Evolutionary conservation across 2,113 vertebrate genomes (phyloP), one percentile per base, ranked within the genome.

Genomic region (Heloderma charlesbogerti): DNA sequence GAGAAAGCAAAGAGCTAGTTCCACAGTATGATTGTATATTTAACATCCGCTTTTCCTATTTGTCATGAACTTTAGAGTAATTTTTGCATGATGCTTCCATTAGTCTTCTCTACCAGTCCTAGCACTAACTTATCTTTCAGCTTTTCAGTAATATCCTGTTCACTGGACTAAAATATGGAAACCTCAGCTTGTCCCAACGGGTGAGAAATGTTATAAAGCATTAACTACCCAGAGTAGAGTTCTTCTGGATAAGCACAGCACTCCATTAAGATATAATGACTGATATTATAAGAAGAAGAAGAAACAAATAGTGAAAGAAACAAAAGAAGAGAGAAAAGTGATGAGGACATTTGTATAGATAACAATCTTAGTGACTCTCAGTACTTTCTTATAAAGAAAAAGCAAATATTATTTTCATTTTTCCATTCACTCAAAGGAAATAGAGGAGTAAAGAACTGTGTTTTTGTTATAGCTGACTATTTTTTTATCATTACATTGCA

Each of bases 241-340:
- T n/a, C 74, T 57, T 20, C 27, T 95, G 92, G 86, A 2, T 0
- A 0, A 92, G 45, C 43, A 86, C 43, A 87, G 78, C 5, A 90
- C 29, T 89, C 57, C 54, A 94, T 37, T 82, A 69, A 51, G 25
- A 20, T 82, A 82, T 40, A 5, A 40, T 9, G 27, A 13, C 48
- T 83, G 27, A 45, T 83, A 18, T 43, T 12, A 8, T 10, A 18
- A n/a, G 27, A 54, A 37, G 25, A 79, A 37, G 13, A 81, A 37
- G 72, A 40, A 71, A 51, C n/a, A 40, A 81, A 81, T 54, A 22
- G 87, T 43, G 31, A 80, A 92, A 91, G 85, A 0, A 4, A 54
- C 89, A 79, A n/a, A 92, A 25, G 27, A 16, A 91, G 63, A 72
- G 78, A 20, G 86, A 88, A 71, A 86, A 18, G 40, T 60, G 91